Evolutionary conservation across 1,140 invertebrate species (phyloP).

Genomic region (Papilio helenus): DNA sequence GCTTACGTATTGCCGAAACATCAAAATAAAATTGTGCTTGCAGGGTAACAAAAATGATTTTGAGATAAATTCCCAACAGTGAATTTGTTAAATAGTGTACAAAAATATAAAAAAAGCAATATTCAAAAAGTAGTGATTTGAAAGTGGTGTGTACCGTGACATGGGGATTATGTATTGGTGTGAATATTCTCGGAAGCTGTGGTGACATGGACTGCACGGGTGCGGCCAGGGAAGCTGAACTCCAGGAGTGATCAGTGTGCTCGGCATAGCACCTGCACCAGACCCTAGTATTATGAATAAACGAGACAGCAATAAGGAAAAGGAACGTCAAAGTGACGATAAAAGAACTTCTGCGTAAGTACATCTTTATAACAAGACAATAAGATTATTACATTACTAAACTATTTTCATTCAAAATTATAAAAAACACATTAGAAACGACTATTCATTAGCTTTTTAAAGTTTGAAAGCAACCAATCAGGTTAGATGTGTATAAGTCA

Average conservation of each 20-base stretch:
- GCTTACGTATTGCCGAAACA: conserved; percentile 74
- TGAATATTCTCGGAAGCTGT: conserved; percentile 58
- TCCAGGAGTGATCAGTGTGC: conserved; percentile 71
- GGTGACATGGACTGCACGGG: conserved; percentile 77
- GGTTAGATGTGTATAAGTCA: neutral
- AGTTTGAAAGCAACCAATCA: neutral
- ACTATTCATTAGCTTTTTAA: neutral
- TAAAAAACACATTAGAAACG: neutral
- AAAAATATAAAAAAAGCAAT: conserved; percentile 65
- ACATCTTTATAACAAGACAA: conserved; percentile 17
- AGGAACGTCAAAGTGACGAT: conserved; percentile 80
- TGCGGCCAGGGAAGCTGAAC: conserved; percentile 69
- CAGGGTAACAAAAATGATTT: conserved; percentile 80
- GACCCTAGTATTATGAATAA: conserved; percentile 82
- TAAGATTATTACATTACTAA: neutral
- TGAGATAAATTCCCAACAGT: conserved; percentile 78
- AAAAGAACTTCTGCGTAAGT: conserved; percentile 80
- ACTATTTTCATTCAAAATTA: neutral
- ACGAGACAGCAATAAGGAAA: conserved; percentile 78
- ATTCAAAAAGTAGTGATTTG: conserved; percentile 62
- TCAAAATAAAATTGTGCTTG: conserved; percentile 61
- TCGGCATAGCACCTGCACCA: conserved; percentile 74
- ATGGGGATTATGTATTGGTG: conserved; percentile 66
- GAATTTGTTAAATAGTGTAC: conserved; percentile 71
- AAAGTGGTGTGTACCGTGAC: conserved; percentile 62